Base-by-base conservation (phyloP, 1,140 invertebrate genomes). In the Himalopsyche phryganea region DNA sequence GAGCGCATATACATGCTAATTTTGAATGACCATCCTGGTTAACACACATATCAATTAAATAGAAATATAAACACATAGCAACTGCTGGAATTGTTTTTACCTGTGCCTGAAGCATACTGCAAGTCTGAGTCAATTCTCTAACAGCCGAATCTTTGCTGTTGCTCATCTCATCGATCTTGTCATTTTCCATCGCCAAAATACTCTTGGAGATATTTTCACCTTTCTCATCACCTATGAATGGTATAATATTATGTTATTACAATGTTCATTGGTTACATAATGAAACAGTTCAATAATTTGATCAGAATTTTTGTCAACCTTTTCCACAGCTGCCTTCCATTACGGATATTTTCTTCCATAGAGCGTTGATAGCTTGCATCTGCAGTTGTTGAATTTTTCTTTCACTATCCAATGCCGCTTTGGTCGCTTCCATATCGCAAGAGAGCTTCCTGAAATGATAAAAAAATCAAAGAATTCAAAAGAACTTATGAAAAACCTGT, bases 301-400 rank as follows among this genome's bases (percentile, higher is more conserved):
- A n/a, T n/a, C n/a, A n/a, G n/a, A n/a, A n/a, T n/a, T n/a, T n/a
- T n/a, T n/a, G 18, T 23, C 4, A 42, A 61, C 63, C 54, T 61
- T 59, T 59, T 17, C 66, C 63, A 71, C 71, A 72, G 32, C 68
- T 77, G 23, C 75, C 76, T 63, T 89, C 84, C 50, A 89, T 70
- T 1, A 81, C 82, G 11, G 86, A 87, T 11, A 94, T 89, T 75
- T 94, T 92, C 70, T 91, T 91, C 90, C 91, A 94, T 3, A 95
- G 72, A 6, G 89, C 88, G 68, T 90, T 90, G 57, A 94, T 93
- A 3, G 91, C 91, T 73, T 94, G 91, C 83, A 93, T 90, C 74
- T 94, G 91, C 38, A 94, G 70, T 61, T 90, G 82, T 66, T 93
- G 88, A 38, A 94, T 83, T 66, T 91, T 90, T 44, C 91, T 82